These are phyloP conservation scores for Poecilia gillii DNA, from an alignment of 2,797 vertebrate species.

Conservation along the genomic window DNA sequence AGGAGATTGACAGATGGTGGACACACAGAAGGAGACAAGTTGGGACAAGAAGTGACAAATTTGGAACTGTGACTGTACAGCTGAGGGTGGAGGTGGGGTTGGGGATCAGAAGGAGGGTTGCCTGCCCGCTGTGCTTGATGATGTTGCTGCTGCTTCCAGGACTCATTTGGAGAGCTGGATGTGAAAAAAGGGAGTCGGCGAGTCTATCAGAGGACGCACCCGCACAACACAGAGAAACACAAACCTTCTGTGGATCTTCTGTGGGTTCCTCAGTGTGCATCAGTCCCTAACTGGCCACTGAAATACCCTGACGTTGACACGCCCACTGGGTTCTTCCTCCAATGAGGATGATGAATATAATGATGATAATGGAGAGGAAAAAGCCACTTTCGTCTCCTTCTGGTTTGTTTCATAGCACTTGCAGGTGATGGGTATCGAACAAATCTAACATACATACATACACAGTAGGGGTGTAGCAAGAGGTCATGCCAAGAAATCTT, in stretches of 20 bases:
- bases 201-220: conserved; percentile 43
- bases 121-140: conserved; percentile 66
- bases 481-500: not conserved
- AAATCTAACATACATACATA: conserved; percentile 36
- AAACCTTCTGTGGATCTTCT: conserved; percentile 35
- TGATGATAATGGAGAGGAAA: conserved; percentile 37
- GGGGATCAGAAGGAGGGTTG: conserved; percentile 33
- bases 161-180: conserved; percentile 69
- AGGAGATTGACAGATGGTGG: conserved; percentile 37
- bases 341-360: conserved; percentile 25
- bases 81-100: conserved; percentile 26
- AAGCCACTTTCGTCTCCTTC: conserved; percentile 60
- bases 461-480: not conserved
- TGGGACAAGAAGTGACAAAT: conserved; percentile 47
- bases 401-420: conserved; percentile 30
- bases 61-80: conserved; percentile 37
- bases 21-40: conserved; percentile 30
- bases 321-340: conserved; percentile 28
- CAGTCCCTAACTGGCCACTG: conserved; percentile 53
- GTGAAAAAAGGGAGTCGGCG: conserved; percentile 51
- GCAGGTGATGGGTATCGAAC: conserved; percentile 38
- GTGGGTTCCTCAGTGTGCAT: conserved; percentile 59
- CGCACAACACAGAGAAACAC: conserved; percentile 32
- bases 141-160: conserved; percentile 79
- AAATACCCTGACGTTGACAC: conserved; percentile 60